A percentile compares a stretch with the other conserved stretches of the same genome.
Evolutionary conservation across 2,888 invertebrate species (phyloP).

Genomic region (Synergus japonicus): DNA sequence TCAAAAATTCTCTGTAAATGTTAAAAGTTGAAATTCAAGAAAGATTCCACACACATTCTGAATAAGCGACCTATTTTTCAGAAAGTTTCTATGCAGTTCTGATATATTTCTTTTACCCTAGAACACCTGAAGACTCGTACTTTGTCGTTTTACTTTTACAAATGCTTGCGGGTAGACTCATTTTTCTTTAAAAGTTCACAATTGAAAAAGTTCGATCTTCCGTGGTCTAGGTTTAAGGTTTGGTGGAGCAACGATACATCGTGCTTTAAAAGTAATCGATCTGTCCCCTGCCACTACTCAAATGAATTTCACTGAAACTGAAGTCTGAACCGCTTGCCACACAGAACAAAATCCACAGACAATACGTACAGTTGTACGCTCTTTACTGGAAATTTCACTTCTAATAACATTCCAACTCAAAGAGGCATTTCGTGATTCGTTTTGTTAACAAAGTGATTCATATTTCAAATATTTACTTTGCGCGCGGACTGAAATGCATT

Average conservation of each 20-base stretch:
- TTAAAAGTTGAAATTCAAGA: too few species aligned
- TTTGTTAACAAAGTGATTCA: neutral
- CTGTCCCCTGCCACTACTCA: constrained; percentile 65
- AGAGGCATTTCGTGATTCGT: neutral
- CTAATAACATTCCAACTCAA: neutral
- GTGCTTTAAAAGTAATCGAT: constrained; percentile 67
- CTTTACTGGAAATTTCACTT: neutral
- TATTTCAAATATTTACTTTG: neutral
- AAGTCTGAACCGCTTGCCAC: constrained; percentile 1
- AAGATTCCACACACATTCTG: too few species aligned
- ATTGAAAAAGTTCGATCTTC: neutral
- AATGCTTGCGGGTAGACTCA: neutral
- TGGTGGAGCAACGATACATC: constrained; percentile 55
- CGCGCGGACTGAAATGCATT: neutral
- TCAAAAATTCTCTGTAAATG: too few species aligned
- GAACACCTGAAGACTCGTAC: neutral
- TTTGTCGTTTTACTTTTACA: neutral
- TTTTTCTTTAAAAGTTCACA: neutral
- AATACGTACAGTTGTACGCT: neutral
- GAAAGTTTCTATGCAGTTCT: neutral
- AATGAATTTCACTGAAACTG: constrained; percentile 64
- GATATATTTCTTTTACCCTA: neutral
- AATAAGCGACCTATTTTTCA: neutral
- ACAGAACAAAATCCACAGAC: neutral
- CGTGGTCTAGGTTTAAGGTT: neutral